These are phyloP conservation scores for Solenodon paradoxus DNA, from an alignment of 2,113 vertebrate genomes.

Conservation along the genomic window DNA sequence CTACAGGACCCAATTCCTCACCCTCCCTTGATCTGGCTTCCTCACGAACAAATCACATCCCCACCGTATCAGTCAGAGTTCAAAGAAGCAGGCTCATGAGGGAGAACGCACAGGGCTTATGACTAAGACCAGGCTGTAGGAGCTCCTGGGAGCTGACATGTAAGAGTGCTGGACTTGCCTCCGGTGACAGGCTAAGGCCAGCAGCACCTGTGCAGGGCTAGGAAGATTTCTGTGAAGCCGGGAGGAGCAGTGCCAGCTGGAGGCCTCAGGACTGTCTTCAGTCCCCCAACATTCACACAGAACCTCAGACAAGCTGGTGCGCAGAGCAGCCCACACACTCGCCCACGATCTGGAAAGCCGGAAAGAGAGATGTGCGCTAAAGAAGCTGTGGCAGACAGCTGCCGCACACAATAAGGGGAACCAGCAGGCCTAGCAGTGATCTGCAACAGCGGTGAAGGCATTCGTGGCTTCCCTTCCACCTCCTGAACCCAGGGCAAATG, in stretches of 20 bases:
- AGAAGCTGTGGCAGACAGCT: accelerated
- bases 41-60: accelerated
- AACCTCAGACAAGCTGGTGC: neutral
- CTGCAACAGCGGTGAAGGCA: neutral
- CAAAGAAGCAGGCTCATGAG: neutral
- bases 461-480: neutral
- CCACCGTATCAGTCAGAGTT: neutral
- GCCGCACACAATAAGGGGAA: neutral
- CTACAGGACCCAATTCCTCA: neutral
- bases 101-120: neutral
- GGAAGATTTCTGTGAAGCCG: neutral
- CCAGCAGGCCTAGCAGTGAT: neutral
- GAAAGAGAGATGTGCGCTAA: neutral
- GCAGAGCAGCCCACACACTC: neutral
- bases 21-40: neutral
- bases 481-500: neutral
- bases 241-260: neutral
- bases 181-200: neutral
- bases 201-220: accelerated
- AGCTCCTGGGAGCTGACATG: neutral
- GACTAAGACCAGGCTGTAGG: accelerated
- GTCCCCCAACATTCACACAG: neutral
- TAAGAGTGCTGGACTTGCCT: neutral
- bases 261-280: too few species aligned
- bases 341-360: neutral